phyloP scores from a whole-genome alignment of 2,888 invertebrate species.

The Cremastobaeus sp. region DNA sequence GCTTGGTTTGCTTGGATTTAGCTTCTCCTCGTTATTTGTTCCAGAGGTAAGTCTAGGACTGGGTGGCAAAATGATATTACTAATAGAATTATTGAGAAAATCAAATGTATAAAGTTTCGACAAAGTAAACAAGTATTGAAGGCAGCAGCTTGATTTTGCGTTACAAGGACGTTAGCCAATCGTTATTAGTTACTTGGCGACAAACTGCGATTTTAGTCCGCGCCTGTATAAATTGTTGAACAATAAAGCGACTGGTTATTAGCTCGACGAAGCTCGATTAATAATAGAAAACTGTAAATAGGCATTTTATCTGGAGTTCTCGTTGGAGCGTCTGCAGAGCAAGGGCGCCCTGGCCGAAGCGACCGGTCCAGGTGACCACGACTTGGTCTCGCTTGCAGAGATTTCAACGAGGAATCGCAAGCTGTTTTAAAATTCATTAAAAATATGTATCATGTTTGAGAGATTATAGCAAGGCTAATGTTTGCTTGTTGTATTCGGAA shows the following conservation, averaged over 20 bases:
- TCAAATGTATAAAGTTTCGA: conserved; percentile 33
- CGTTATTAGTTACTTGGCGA: conserved; percentile 44
- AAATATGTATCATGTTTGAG: conserved; percentile 19
- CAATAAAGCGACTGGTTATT: conserved; percentile 36
- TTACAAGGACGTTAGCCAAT: conserved; percentile 34
- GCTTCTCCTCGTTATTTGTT: too few species aligned
- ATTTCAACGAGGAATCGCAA: conserved; percentile 9
- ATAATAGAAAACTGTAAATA: conserved; percentile 42
- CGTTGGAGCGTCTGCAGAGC: not conserved
- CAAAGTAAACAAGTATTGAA: conserved; percentile 8
- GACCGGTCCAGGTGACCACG: too few species aligned
- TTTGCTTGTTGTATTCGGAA: conserved; percentile 20
- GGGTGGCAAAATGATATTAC: too few species aligned
- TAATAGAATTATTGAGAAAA: conserved; percentile 21
- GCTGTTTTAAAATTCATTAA: conserved; percentile 15
- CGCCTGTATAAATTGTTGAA: conserved; percentile 52
- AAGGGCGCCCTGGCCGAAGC: too few species aligned
- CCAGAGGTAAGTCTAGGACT: too few species aligned
- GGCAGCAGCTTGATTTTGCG: conserved; percentile 23
- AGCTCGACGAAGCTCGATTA: conserved; percentile 22
- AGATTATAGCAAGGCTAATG: conserved; percentile 4
- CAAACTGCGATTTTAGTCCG: conserved; percentile 28
- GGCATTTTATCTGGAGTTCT: conserved; percentile 21
- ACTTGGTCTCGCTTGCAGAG: too few species aligned
- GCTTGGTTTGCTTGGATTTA: too few species aligned